These are phyloP conservation scores for Polypterus bichir DNA, from an alignment of 2,113 vertebrate species.

Conservation along the genomic window DNA sequence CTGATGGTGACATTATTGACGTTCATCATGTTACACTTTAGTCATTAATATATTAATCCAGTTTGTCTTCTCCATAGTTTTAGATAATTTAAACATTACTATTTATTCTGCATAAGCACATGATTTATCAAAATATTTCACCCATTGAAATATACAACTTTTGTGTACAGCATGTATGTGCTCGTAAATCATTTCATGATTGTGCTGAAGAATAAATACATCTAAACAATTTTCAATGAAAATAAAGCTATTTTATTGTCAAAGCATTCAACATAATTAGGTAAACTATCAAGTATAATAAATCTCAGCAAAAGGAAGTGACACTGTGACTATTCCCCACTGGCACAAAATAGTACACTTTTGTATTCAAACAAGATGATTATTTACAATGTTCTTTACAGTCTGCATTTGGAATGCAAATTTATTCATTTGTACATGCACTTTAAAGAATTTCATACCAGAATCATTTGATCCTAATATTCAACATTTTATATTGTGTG, in stretches of 20 bases:
- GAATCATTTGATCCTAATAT: slow-evolving; percentile 41
- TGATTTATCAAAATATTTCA: too few species aligned
- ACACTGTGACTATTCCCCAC: slow-evolving; percentile 82
- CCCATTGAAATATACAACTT: too few species aligned
- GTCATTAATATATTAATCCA: too few species aligned
- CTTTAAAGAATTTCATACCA: slow-evolving; percentile 57
- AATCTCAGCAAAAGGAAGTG: slow-evolving; percentile 74
- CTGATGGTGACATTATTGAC: too few species aligned
- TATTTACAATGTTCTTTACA: slow-evolving; percentile 67
- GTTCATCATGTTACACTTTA: too few species aligned
- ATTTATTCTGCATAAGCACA: too few species aligned
- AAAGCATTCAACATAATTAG: slow-evolving; percentile 96
- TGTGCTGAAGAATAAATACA: slow-evolving; percentile 5
- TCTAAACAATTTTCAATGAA: slow-evolving; percentile 57
- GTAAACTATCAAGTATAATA: slow-evolving; percentile 97
- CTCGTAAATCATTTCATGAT: background rate
- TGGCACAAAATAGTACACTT: slow-evolving; percentile 91
- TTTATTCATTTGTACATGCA: slow-evolving; percentile 71
- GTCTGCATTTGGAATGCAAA: slow-evolving; percentile 67
- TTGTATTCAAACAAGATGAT: slow-evolving; percentile 72
- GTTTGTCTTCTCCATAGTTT: too few species aligned
- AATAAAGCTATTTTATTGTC: slow-evolving; percentile 99
- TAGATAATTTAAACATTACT: too few species aligned
- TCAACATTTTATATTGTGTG: slow-evolving; percentile 29
- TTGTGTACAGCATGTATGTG: too few species aligned